Evolutionary conservation across 2,113 vertebrate genomes (phyloP).

Genomic region (Epinephelus lanceolatus): DNA sequence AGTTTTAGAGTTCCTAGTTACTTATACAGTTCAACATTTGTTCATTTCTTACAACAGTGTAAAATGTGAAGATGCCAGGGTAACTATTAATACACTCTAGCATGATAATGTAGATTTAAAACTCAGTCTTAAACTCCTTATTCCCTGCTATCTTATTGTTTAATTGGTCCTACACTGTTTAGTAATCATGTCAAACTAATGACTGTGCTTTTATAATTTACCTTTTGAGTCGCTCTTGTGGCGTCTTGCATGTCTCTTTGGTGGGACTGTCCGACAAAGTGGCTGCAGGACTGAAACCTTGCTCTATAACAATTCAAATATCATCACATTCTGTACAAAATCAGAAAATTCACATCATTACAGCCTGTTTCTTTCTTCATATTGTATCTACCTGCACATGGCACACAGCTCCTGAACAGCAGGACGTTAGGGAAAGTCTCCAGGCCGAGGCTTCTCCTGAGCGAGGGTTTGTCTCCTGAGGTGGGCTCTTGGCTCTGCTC

Average conservation of each 20-base stretch:
- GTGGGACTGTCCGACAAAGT: slow-evolving; percentile 1
- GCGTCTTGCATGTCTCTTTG: slow-evolving; percentile 11
- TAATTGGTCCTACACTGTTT: background rate
- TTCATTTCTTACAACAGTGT: too few species aligned
- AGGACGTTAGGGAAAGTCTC: slow-evolving; percentile 87
- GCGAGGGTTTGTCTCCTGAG: slow-evolving; percentile 83
- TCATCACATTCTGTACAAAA: background rate
- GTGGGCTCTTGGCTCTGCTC: slow-evolving; percentile 70
- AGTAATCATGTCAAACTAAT: background rate
- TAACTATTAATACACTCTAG: too few species aligned
- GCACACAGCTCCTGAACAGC: slow-evolving; percentile 86
- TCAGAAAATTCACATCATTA: rapidly evolving
- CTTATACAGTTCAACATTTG: background rate
- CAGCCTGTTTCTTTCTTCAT: background rate
- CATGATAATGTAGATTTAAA: too few species aligned
- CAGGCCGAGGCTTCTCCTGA: slow-evolving; percentile 87
- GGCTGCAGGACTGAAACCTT: slow-evolving; percentile 16
- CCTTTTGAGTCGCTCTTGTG: slow-evolving; percentile 40
- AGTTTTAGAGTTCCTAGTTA: background rate
- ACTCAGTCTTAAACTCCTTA: background rate
- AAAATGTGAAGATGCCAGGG: too few species aligned
- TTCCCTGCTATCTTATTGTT: background rate
- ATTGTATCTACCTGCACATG: slow-evolving; percentile 83
- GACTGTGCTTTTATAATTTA: background rate
- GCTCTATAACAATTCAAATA: background rate